Evolutionary conservation across 1,140 invertebrate genomes (phyloP).

Genomic region (Nymphalis io): DNA sequence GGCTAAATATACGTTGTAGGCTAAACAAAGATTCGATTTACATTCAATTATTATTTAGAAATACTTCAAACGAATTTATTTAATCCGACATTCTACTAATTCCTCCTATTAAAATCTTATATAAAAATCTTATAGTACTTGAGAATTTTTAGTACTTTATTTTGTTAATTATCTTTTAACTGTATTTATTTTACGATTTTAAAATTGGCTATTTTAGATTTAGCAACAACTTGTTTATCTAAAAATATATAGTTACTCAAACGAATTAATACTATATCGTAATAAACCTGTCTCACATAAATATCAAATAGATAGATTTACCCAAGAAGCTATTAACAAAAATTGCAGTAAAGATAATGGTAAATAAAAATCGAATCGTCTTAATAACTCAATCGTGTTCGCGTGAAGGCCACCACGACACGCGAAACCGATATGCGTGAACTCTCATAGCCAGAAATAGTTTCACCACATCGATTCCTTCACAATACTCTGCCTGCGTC

Average conservation of each 20-base stretch:
- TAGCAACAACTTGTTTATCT: too few relatives aligned
- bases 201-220: too few relatives aligned
- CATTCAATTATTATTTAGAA: too few relatives aligned
- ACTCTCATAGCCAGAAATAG: slow-evolving; percentile 23
- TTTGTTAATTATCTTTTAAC: too few relatives aligned
- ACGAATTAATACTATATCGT: not conserved
- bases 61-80: too few relatives aligned
- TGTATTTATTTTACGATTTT: too few relatives aligned
- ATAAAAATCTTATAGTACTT: too few relatives aligned
- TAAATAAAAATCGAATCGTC: not conserved
- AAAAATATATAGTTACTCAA: not conserved
- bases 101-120: too few relatives aligned
- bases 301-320: slow-evolving; percentile 1
- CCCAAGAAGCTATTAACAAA: not conserved
- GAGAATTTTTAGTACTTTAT: too few relatives aligned
- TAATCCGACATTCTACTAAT: too few relatives aligned
- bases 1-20: not conserved
- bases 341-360: not conserved
- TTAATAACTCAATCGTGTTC: slow-evolving; percentile 15
- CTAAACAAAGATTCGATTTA: too few relatives aligned
- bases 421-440: slow-evolving; percentile 11
- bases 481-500: slow-evolving; percentile 68
- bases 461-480: slow-evolving; percentile 55
- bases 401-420: slow-evolving; percentile 18
- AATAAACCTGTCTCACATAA: slow-evolving; percentile 1